Base-by-base conservation (phyloP, 1,140 invertebrate species). In the Globodera rostochiensis region DNA sequence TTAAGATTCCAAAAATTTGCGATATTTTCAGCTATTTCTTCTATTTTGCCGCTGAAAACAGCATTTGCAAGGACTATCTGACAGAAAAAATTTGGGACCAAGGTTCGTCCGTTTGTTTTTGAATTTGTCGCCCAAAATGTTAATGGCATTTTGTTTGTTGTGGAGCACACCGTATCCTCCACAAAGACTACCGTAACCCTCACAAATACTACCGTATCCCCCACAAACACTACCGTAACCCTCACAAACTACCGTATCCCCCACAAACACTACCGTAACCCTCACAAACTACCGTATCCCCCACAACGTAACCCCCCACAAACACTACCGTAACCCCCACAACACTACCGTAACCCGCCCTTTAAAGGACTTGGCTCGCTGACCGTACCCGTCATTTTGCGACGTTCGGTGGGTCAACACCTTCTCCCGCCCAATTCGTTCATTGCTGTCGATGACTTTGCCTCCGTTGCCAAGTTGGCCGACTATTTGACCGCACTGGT, bases 31-130 rank as follows among this genome's bases (percentile, higher is more conserved):
- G 88, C 25, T 94, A 94, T 88, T 91, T 93, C 83, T 95, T 95
- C 88, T 94, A 94, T 86, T 88, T 94, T 49, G 92, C 94, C 0
- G 93, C 94, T 80, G 94, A 95, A 90, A 94, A 94, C 86, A 86
- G 87, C 5, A 84, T 91, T 25, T 90, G 90, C 74, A 75, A 80
- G 21, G 90, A 91, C 66, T 90, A 90, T 75, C 79, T 87, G 6
- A 90, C 90, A 5, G 90, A 90, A 75, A 90, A 90, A 81, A 69
- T 90, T 9, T 90, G 88, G 88, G 79, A 84, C 75, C 84, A 86
- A 73, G 88, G 57, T 60, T 1, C 1, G 4, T 53, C 36, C 36
- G 36, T 36, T 36, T 36, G 50, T 9, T 7, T 2, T 4, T 4
- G 11, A 53, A 53, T 53, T 7, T 53, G 50, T 53, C 50, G 1